Evolutionary conservation across 2,888 invertebrate species (phyloP).

Genomic region (Hedya salicella): DNA sequence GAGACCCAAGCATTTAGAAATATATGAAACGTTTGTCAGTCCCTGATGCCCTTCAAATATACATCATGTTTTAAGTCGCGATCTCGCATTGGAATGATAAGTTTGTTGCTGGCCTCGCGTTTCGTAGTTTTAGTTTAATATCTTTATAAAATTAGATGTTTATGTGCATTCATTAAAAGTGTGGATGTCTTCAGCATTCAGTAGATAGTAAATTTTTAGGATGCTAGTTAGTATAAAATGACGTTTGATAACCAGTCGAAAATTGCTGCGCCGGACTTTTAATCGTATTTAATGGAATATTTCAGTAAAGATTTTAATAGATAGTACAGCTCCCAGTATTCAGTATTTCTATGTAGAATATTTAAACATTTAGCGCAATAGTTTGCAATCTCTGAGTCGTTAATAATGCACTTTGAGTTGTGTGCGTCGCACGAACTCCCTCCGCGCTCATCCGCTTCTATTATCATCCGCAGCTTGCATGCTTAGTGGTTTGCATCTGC

Average conservation of each 20-base stretch:
- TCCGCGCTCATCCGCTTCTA: neutral
- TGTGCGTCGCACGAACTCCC: slow-evolving; percentile 46
- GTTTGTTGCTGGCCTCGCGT: slow-evolving; percentile 72
- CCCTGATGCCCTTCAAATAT: neutral
- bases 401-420: slow-evolving; percentile 75
- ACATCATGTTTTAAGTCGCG: slow-evolving; percentile 17
- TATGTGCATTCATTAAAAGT: slow-evolving; percentile 75
- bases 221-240: slow-evolving; percentile 84
- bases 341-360: slow-evolving; percentile 29
- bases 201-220: slow-evolving; percentile 84
- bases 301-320: slow-evolving; percentile 23
- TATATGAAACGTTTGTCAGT: neutral
- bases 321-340: slow-evolving; percentile 37
- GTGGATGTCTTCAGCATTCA: slow-evolving; percentile 79
- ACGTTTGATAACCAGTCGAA: slow-evolving; percentile 65
- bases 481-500: neutral
- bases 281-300: slow-evolving; percentile 41
- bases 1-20: neutral
- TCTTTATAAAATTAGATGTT: slow-evolving; percentile 79
- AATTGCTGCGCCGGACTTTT: slow-evolving; percentile 52
- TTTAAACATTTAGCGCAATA: slow-evolving; percentile 47
- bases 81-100: slow-evolving; percentile 62
- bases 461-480: neutral
- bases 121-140: slow-evolving; percentile 78
- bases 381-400: slow-evolving; percentile 61